Conservation (phyloP, 92 coral and sea anemone species). For the Parazoanthus atlanticus region DNA sequence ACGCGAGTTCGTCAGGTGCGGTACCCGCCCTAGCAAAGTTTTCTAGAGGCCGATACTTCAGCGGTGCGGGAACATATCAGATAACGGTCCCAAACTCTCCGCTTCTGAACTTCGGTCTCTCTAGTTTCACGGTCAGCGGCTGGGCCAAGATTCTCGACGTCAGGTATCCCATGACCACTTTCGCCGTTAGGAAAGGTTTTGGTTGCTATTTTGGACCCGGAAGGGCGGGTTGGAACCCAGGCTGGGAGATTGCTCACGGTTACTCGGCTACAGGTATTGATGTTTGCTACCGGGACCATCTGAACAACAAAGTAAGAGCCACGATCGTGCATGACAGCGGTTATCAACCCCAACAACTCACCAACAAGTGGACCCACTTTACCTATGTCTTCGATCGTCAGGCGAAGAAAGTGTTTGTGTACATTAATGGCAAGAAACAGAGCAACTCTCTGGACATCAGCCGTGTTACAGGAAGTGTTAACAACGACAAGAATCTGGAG, state of each 20-base stretch:
- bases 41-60: constrained; percentile 66
- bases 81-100: constrained; percentile 53
- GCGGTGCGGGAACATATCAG: constrained; percentile 32
- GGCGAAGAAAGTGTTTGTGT: constrained; percentile 41
- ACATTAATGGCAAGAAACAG: constrained; percentile 76
- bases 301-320: constrained; percentile 36
- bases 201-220: constrained; percentile 69
- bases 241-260: constrained; percentile 71
- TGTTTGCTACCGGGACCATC: constrained; percentile 68
- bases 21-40: neutral
- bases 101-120: constrained; percentile 51
- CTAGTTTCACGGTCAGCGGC: constrained; percentile 67
- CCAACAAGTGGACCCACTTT: constrained; percentile 68
- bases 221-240: constrained; percentile 51
- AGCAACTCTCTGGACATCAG: constrained; percentile 29
- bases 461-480: constrained; percentile 63
- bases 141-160: constrained; percentile 70
- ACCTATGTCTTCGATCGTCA: constrained; percentile 65
- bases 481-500: constrained; percentile 65
- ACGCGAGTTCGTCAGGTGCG: neutral
- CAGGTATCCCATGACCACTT: constrained; percentile 67
- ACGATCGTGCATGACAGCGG: constrained; percentile 56
- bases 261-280: constrained; percentile 53
- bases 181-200: constrained; percentile 63
- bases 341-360: constrained; percentile 29